A percentile compares a stretch with the other conserved stretches of the same genome.
Conservation (phyloP, 2,113 vertebrate species). For the Oophaga pumilio region DNA sequence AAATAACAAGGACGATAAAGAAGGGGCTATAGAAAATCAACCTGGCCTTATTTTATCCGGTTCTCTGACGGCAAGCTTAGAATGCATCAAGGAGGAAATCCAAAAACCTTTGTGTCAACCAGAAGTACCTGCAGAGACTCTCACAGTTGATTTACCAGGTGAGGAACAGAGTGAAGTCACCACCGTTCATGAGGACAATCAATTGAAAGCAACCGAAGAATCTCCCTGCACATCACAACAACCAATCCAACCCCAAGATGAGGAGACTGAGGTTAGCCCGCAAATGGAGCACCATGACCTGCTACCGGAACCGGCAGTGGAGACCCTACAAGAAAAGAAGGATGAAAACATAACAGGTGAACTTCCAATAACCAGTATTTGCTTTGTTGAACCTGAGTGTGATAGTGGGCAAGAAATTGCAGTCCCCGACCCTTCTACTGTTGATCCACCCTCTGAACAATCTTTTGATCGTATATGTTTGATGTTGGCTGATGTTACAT, state of each 20-base stretch:
- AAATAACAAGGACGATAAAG: constrained; percentile 70
- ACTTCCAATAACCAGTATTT: constrained; percentile 70
- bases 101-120: constrained; percentile 70
- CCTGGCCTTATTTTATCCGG: constrained; percentile 69
- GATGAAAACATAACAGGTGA: constrained; percentile 75
- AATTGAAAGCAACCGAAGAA: constrained; percentile 51
- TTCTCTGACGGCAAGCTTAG: constrained; percentile 85
- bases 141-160: constrained; percentile 62
- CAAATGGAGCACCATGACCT: constrained; percentile 48
- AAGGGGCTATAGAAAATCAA: constrained; percentile 68
- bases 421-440: constrained; percentile 79
- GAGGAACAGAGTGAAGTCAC: constrained; percentile 64
- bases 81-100: constrained; percentile 80
- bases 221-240: constrained; percentile 25
- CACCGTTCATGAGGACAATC: constrained; percentile 60
- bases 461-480: constrained; percentile 85
- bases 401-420: constrained; percentile 72
- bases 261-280: constrained; percentile 23
- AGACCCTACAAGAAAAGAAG: constrained; percentile 66
- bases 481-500: constrained; percentile 96
- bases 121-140: constrained; percentile 62
- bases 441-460: constrained; percentile 90
- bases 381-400: constrained; percentile 71
- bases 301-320: constrained; percentile 58
- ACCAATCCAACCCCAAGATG: constrained; percentile 61